These are phyloP conservation scores for Noctua janthe DNA, from an alignment of 2,888 invertebrate genomes.

Conservation along the genomic window DNA sequence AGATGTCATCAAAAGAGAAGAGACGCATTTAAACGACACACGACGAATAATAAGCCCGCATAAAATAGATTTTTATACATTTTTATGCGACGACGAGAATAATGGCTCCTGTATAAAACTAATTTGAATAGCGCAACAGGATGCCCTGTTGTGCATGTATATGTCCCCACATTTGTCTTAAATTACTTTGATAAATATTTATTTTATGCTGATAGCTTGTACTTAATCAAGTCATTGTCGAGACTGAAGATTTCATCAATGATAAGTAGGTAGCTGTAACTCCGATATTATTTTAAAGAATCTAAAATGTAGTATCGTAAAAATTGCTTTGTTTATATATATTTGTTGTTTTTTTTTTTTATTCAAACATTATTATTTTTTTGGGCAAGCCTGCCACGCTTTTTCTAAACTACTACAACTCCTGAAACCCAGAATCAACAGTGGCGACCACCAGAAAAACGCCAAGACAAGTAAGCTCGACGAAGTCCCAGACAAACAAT, in stretches of 20 bases:
- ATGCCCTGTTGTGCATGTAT: slow-evolving; percentile 65
- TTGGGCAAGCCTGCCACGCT: neutral
- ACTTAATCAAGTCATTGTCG: slow-evolving; percentile 41
- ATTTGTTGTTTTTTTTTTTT: neutral
- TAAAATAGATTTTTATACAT: slow-evolving; percentile 73
- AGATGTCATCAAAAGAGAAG: slow-evolving; percentile 72
- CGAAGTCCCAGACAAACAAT: neutral
- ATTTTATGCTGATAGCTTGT: slow-evolving; percentile 44
- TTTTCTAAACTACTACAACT: neutral
- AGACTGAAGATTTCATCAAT: slow-evolving; percentile 18
- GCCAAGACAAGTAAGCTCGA: neutral
- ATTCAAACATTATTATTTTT: neutral
- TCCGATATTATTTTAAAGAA: neutral
- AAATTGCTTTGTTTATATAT: neutral
- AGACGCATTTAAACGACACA: slow-evolving; percentile 75
- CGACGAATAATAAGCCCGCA: slow-evolving; percentile 80
- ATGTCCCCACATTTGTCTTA: slow-evolving; percentile 58
- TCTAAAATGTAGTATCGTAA: neutral
- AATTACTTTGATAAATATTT: slow-evolving; percentile 61
- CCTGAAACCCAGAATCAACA: neutral
- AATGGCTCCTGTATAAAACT: slow-evolving; percentile 68
- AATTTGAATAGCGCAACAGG: slow-evolving; percentile 75
- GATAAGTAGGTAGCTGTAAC: slow-evolving; percentile 1
- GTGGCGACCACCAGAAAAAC: neutral
- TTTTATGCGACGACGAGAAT: slow-evolving; percentile 74